Percentiles rank a stretch among this genome's conserved stretches.
These are phyloP conservation scores for Paramormyrops hopkinsi DNA, from an alignment of 2,797 vertebrate species.

Conservation along the genomic window DNA sequence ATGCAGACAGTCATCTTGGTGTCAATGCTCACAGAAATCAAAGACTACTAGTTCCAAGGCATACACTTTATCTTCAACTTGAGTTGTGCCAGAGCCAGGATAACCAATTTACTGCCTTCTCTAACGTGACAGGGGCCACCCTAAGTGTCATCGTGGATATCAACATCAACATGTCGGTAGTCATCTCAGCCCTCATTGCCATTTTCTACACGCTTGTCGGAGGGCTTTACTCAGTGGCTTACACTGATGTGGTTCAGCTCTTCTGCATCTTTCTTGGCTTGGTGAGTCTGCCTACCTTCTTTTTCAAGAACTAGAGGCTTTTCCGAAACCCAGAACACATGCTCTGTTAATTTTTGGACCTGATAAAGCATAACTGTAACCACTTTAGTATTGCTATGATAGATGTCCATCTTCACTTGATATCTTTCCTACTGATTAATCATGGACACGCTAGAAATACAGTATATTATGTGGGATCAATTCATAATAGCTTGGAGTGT, in stretches of 20 bases:
- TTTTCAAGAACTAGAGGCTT: not conserved
- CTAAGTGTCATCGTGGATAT: constrained; percentile 92
- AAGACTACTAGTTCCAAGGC: not conserved
- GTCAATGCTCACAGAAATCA: not conserved
- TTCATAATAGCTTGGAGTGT: not conserved
- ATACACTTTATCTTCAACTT: not conserved
- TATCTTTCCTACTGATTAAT: not conserved
- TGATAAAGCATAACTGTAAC: not conserved
- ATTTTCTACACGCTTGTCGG: constrained; percentile 89
- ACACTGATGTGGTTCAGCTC: constrained; percentile 93
- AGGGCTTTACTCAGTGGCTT: constrained; percentile 91
- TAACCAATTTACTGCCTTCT: not conserved
- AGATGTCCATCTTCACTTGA: not conserved
- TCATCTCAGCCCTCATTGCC: constrained; percentile 86
- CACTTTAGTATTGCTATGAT: not conserved
- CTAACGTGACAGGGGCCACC: constrained; percentile 72
- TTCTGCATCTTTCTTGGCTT: constrained; percentile 94
- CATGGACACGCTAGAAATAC: not conserved
- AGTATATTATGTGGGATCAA: not conserved
- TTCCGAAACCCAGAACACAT: not conserved
- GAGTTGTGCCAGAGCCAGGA: not conserved
- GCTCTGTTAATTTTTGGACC: not conserved
- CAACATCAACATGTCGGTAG: constrained; percentile 78
- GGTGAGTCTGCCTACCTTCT: constrained; percentile 63
- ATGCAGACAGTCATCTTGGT: constrained; percentile 35